Evolutionary conservation across 1,140 invertebrate species (phyloP).

Genomic region (Drosophila varians): DNA sequence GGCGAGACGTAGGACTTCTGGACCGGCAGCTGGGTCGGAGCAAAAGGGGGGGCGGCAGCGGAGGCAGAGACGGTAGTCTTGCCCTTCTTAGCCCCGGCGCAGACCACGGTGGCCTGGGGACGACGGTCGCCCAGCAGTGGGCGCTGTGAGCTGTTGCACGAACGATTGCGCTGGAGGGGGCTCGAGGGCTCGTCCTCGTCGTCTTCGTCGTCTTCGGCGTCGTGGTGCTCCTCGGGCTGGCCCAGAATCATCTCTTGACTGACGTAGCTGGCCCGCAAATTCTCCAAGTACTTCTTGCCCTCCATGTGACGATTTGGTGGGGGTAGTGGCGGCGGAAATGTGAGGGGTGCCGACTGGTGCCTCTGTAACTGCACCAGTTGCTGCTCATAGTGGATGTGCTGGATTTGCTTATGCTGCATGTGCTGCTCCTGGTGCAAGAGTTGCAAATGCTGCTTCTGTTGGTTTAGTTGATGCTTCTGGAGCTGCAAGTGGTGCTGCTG

Average conservation of each 20-base stretch:
- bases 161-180: slow-evolving; percentile 70
- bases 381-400: too few species aligned
- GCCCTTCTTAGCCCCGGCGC: slow-evolving; percentile 33
- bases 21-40: too few species aligned
- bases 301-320: slow-evolving; percentile 63
- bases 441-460: too few species aligned
- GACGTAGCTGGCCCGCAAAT: slow-evolving; percentile 53
- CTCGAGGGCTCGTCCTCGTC: slow-evolving; percentile 64
- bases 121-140: slow-evolving; percentile 69
- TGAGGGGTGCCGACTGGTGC: too few species aligned
- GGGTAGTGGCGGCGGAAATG: slow-evolving; percentile 56
- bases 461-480: too few species aligned
- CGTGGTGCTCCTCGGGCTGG: not conserved
- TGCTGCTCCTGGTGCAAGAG: too few species aligned
- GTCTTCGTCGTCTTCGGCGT: slow-evolving; percentile 52
- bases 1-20: slow-evolving; percentile 57
- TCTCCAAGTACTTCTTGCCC: slow-evolving; percentile 54
- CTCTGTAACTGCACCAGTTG: too few species aligned
- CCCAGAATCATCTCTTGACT: slow-evolving; percentile 39
- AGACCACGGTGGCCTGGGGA: slow-evolving; percentile 39
- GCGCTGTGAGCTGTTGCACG: slow-evolving; percentile 73
- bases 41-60: slow-evolving; percentile 32
- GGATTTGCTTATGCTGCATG: too few species aligned
- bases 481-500: slow-evolving; percentile 8
- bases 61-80: slow-evolving; percentile 20